Base-by-base conservation (phyloP, 2,888 invertebrate genomes). In the Eristalis arbustorum region DNA sequence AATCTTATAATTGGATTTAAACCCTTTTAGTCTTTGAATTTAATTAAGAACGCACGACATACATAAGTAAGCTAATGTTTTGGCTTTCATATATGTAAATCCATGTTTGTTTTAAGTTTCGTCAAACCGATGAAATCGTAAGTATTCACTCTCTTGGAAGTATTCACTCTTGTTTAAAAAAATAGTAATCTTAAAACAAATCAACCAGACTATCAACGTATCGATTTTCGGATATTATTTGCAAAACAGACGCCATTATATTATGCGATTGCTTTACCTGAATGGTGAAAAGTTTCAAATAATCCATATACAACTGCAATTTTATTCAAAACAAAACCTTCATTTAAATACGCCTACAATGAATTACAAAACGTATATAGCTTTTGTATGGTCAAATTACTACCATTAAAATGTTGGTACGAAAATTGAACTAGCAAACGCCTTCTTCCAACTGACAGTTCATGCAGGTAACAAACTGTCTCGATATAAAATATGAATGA, bases 1-100 rank as follows among this genome's bases (percentile, higher is more conserved):
- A 68, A 75, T 25, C 56, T 31, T 73, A 64, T 84, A 84, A 85
- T 85, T 85, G 76, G 76, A 85, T 85, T 85, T 69, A 40, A 68
- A 74, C 69, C 76, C 63, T 73, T 78, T 78, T 69, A 4, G 0
- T 5, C 22, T 68, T 66, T 72, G 67, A 63, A 63, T 40, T 68
- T 42, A 83, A 83, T 83, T 83, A 77, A 68, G 83, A 83, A 68
- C 77, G 68, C 73, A 63, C 62, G 22, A 59, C 8, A 28, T 23
- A 63, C n/a, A n/a, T n/a, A 74, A 68, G 63, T 68, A 63, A n/a
- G 37, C 37, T 18, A 66, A 66, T 63, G 49, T 57, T 56, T 73
- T 37, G 13, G 28, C 34, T 62, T 22, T n/a, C n/a, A n/a, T n/a
- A 31, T 72, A 64, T 22, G n/a, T n/a, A n/a, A n/a, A 14, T 72